phyloP scores from a whole-genome alignment of 2,113 vertebrate genomes.

The Numenius arquata region DNA sequence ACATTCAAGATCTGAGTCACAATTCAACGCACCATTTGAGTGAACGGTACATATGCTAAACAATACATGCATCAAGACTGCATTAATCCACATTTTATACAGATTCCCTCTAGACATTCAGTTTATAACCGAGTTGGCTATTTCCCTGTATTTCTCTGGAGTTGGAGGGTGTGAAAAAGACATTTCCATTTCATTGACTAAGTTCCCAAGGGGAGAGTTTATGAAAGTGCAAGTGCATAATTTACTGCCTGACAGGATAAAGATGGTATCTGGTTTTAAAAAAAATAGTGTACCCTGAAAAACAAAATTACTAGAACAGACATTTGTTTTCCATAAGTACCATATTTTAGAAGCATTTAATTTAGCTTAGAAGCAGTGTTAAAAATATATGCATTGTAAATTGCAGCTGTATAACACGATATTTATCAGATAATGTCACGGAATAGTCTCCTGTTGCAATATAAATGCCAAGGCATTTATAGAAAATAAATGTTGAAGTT shows the following conservation, averaged over 20 bases:
- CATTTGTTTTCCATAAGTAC: slow-evolving; percentile 59
- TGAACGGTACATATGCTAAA: not conserved
- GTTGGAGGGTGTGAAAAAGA: slow-evolving; percentile 63
- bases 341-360: slow-evolving; percentile 66
- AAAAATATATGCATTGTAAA: slow-evolving; percentile 71
- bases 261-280: slow-evolving; percentile 52
- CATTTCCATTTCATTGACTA: slow-evolving; percentile 64
- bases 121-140: slow-evolving; percentile 22
- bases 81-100: slow-evolving; percentile 2
- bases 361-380: slow-evolving; percentile 58
- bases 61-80: not conserved
- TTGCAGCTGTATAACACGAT: slow-evolving; percentile 58
- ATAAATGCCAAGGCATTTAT: slow-evolving; percentile 50
- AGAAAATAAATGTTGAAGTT: slow-evolving; percentile 55
- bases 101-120: slow-evolving; percentile 25
- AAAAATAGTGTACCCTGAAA: slow-evolving; percentile 53
- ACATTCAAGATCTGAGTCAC: not conserved
- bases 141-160: slow-evolving; percentile 44
- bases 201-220: slow-evolving; percentile 64
- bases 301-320: slow-evolving; percentile 49
- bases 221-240: slow-evolving; percentile 65
- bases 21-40: not conserved
- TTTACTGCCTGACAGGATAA: slow-evolving; percentile 64
- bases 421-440: slow-evolving; percentile 68
- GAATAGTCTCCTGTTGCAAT: slow-evolving; percentile 63